A percentile compares a stretch with the other conserved stretches of the same genome.
Conservation (phyloP, 2,113 vertebrate species). For the Elephas maximus region DNA sequence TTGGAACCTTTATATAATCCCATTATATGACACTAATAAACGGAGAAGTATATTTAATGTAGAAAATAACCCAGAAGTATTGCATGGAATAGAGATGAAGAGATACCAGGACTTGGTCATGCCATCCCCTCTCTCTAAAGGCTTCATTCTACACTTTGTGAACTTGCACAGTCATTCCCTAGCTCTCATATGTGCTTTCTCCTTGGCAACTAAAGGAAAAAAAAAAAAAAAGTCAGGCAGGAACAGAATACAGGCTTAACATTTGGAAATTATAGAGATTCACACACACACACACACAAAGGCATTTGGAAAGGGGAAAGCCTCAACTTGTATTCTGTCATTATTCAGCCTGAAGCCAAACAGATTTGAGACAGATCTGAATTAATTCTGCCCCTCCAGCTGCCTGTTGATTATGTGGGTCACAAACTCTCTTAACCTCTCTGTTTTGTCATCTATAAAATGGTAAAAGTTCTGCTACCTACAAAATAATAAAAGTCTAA, state of each 20-base stretch:
- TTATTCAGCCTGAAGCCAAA: neutral
- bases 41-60: neutral
- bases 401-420: neutral
- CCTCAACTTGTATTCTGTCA: neutral
- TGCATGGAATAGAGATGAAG: neutral
- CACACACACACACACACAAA: neutral
- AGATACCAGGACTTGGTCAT: neutral
- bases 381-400: neutral
- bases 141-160: neutral
- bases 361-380: neutral
- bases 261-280: slow-evolving; percentile 7
- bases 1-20: neutral
- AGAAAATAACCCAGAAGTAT: neutral
- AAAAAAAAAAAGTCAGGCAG: neutral
- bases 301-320: neutral
- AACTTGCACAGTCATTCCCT: neutral
- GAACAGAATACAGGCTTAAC: neutral
- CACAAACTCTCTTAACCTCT: neutral
- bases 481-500: slow-evolving; percentile 16
- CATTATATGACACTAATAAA: neutral
- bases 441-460: neutral
- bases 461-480: neutral
- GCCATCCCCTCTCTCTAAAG: neutral
- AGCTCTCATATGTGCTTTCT: neutral
- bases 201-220: neutral